These are phyloP conservation scores for Cephus pulcher DNA, from an alignment of 2,888 invertebrate species.

Conservation along the genomic window DNA sequence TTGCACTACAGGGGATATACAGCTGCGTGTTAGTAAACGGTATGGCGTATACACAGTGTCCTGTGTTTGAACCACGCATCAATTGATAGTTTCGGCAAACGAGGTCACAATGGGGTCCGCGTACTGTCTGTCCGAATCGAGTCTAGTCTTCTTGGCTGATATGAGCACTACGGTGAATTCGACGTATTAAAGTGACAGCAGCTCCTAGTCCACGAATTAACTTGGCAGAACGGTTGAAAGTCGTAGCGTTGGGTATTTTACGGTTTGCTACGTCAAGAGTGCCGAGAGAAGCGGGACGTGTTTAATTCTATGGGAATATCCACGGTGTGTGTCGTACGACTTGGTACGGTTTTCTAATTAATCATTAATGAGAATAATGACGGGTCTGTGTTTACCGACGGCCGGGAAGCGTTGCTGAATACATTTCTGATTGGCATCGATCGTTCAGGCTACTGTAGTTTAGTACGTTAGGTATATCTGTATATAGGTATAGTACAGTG, in stretches of 20 bases:
- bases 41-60: not conserved
- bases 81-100: constrained; percentile 61
- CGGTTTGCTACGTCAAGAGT: not conserved
- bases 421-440: not conserved
- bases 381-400: not conserved
- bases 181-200: not conserved
- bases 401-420: not conserved
- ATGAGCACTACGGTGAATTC: not conserved
- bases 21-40: not conserved
- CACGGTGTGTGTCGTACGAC: not conserved
- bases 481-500: not conserved
- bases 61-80: constrained; percentile 32
- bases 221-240: not conserved
- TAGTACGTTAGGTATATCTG: not conserved
- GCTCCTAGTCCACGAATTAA: not conserved
- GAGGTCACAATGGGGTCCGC: constrained; percentile 30
- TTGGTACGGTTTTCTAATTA: not conserved
- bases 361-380: not conserved
- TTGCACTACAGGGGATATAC: constrained; percentile 25
- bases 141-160: not conserved
- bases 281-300: not conserved
- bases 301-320: not conserved
- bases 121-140: not conserved
- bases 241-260: not conserved
- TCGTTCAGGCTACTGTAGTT: not conserved